Evolutionary conservation across 2,113 vertebrate genomes (phyloP), one percentile per base, ranked within the genome.

Genomic region (Rhizomys pruinosus): DNA sequence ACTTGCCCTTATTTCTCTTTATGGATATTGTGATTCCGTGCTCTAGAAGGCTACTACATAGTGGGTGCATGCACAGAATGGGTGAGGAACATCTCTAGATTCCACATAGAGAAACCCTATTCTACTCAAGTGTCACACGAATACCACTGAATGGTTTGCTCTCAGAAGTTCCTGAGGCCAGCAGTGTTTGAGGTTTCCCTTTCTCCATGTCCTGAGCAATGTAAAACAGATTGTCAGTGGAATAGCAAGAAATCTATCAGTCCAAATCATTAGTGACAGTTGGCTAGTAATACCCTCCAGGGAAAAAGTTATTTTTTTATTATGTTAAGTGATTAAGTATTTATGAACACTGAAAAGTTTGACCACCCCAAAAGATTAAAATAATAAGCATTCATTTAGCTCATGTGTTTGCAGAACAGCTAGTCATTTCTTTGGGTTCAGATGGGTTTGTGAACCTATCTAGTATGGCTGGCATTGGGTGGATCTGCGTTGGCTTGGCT

Each of bases 351-450:
- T 74, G 23, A 55, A 76, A n/a, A 32, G 15, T 76, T 79, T 52
- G 8, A 63, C 63, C 22, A 87, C 27, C 12, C 39, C 8, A 81
- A 94, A 96, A 81, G 25, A 52, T 92, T 90, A 86, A 93, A 94
- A 84, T 37, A 90, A 86, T 66, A 87, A 92, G 29, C 25, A 90
- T 80, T 59, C 92, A 47, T 77, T 85, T 81, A 95, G 69, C 19
- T 71, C 57, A 37, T n/a, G 20, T 77, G 32, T 82, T 84, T 96
- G 37, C 47, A 92, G 63, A 52, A 85, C 59, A 86, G 11, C 34
- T 87, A 72, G 55, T 4, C 63, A 82, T 81, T 84, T 94, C 81
- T 92, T 81, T 87, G 76, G 66, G 66, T 87, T 94, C 57, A 90
- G 73, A 34, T 89, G 87, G 91, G 44, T 22, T 78, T 20, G 55